These are phyloP conservation scores for Morpho helenor DNA, from an alignment of 2,888 invertebrate species.

Conservation along the genomic window DNA sequence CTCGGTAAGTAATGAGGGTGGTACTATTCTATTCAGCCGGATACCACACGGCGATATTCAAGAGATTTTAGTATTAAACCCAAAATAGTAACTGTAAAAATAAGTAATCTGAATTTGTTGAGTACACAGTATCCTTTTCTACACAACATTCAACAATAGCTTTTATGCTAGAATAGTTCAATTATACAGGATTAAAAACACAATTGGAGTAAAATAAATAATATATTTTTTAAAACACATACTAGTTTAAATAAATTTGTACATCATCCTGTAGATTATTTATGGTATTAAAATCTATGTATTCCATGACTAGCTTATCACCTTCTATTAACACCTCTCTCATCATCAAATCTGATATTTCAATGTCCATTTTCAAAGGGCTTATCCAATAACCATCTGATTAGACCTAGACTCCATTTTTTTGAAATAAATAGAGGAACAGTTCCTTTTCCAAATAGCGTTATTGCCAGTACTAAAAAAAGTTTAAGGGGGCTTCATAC, in stretches of 20 bases:
- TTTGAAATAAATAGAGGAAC: slow-evolving; percentile 80
- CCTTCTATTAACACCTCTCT: slow-evolving; percentile 80
- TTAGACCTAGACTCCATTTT: slow-evolving; percentile 84
- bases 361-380: slow-evolving; percentile 73
- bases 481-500: no score
- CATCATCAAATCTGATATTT: slow-evolving; percentile 73
- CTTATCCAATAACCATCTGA: slow-evolving; percentile 76
- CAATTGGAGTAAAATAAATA: not conserved
- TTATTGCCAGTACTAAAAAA: no score
- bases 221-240: not conserved
- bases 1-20: no score
- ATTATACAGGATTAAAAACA: slow-evolving; percentile 1
- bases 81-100: no score
- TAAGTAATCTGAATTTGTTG: no score
- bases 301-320: slow-evolving; percentile 82
- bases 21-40: no score
- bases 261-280: slow-evolving; percentile 45
- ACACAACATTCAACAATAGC: no score
- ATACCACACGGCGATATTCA: no score
- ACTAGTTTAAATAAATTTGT: slow-evolving; percentile 52
- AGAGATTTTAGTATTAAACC: no score
- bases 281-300: slow-evolving; percentile 61
- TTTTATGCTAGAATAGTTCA: not conserved
- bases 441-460: slow-evolving; percentile 59
- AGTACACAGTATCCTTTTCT: no score